Evolutionary conservation across 2,888 invertebrate genomes (phyloP), one percentile per base, ranked within the genome.

Genomic region (Oxystoma pomonae): DNA sequence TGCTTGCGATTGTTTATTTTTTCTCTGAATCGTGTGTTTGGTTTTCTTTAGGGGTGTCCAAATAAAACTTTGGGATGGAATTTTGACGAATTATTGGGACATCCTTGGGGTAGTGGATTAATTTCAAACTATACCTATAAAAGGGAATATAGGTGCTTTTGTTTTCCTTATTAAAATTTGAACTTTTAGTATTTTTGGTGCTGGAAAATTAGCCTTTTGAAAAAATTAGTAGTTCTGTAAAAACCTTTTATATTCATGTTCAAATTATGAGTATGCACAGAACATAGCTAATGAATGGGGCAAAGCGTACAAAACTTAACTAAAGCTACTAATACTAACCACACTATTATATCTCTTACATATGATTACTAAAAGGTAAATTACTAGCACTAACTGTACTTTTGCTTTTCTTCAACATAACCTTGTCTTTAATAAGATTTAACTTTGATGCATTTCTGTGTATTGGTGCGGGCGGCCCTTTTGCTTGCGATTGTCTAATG

Each of bases 51-150:
- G 81, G 80, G 1, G 79, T 78, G 52, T 79, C 80, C 52, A 80
- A 61, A 65, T 77, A 81, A 64, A 81, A 81, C 70, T 79, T 80
- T 1, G 81, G 81, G 73, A 80, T 77, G 7, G 80, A 80, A 59
- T 73, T 74, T 65, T 81, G 81, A 19, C 79, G 72, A 51, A 80
- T 80, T 7, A 80, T 74, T 0, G 80, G 80, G 16, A 81, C 62
- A 64, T 81, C 80, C 63, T 73, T 73, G n/a, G 73, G 70, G 60
- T 60, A 66, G 62, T 66, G 74, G 21, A 80, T 75, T 35, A n/a
- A n/a, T n/a, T n/a, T n/a, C n/a, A n/a, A n/a, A n/a, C n/a, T n/a
- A n/a, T n/a, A n/a, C n/a, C n/a, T n/a, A n/a, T n/a, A n/a, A n/a
- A n/a, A n/a, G n/a, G n/a, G n/a, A n/a, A n/a, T n/a, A n/a, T n/a